Percentiles rank a stretch among this genome's conserved stretches.
Evolutionary conservation across 1,140 invertebrate species (phyloP).

Genomic region (Diprion similis): DNA sequence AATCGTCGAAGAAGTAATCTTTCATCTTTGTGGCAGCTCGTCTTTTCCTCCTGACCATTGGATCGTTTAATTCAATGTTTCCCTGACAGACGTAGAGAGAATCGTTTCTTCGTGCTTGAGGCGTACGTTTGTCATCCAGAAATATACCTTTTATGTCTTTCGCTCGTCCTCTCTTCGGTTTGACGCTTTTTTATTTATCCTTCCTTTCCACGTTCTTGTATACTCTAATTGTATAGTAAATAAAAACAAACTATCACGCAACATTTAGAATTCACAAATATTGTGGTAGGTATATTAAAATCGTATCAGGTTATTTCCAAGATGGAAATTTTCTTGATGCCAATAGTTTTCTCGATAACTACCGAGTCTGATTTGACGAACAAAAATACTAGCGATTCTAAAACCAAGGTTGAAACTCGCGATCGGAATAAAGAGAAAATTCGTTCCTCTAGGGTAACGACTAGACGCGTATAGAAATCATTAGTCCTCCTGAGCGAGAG

Average conservation of each 20-base stretch:
- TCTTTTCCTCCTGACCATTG: not conserved
- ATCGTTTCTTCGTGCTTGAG: not conserved
- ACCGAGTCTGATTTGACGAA: too few relatives aligned
- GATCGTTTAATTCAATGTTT: conserved; percentile 1
- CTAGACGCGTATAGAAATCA: not conserved
- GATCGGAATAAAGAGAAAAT: not conserved
- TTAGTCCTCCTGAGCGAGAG: not conserved
- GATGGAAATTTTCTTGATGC: too few relatives aligned
- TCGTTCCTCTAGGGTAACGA: not conserved
- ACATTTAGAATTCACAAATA: too few relatives aligned
- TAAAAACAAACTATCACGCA: too few relatives aligned
- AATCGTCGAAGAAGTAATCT: conserved; percentile 1
- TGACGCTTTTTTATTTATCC: not conserved
- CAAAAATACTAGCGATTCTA: too few relatives aligned
- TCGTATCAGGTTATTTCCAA: too few relatives aligned
- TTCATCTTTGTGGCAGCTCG: not conserved
- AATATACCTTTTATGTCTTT: not conserved
- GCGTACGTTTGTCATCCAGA: not conserved
- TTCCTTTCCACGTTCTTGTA: too few relatives aligned
- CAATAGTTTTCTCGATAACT: too few relatives aligned
- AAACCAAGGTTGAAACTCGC: not conserved
- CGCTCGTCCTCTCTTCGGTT: not conserved
- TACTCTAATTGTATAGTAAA: too few relatives aligned
- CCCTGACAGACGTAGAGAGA: not conserved
- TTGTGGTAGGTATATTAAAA: too few relatives aligned